Percentiles rank a stretch among this genome's conserved stretches.
phyloP scores from a whole-genome alignment of 2,113 vertebrate genomes.

The Amblyornis subalaris region DNA sequence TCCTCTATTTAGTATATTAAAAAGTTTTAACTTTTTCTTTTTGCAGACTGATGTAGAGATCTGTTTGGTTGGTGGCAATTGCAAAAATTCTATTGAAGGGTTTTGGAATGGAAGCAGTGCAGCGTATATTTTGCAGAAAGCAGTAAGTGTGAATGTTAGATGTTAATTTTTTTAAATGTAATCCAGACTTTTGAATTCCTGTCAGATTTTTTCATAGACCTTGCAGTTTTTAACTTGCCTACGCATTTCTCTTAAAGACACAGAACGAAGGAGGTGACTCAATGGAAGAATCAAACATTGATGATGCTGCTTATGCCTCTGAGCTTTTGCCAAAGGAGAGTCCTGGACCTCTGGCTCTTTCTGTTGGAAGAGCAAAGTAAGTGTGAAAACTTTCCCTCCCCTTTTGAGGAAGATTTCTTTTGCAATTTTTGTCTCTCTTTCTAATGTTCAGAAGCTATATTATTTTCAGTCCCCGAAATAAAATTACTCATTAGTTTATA shows the following conservation, averaged over 20 bases:
- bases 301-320: constrained; percentile 35
- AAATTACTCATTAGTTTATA: background rate
- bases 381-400: background rate
- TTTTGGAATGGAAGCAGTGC: constrained; percentile 68
- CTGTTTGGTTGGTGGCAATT: constrained; percentile 53
- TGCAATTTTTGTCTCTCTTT: background rate
- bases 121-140: constrained; percentile 81
- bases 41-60: constrained; percentile 76
- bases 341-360: constrained; percentile 70
- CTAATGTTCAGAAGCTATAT: background rate
- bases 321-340: constrained; percentile 48
- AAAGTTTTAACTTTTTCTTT: background rate
- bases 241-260: constrained; percentile 4
- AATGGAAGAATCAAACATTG: constrained; percentile 30
- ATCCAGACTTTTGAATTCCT: background rate
- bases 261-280: constrained; percentile 40
- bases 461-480: background rate
- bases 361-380: constrained; percentile 87
- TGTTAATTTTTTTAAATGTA: background rate
- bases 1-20: background rate
- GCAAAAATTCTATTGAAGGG: constrained; percentile 64
- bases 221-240: background rate
- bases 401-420: background rate
- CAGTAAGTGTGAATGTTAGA: constrained; percentile 64
- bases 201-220: background rate